A percentile compares a stretch with the other conserved stretches of the same genome.
Evolutionary conservation across 2,888 invertebrate species (phyloP).

Genomic region (Athripsodes cinereus): DNA sequence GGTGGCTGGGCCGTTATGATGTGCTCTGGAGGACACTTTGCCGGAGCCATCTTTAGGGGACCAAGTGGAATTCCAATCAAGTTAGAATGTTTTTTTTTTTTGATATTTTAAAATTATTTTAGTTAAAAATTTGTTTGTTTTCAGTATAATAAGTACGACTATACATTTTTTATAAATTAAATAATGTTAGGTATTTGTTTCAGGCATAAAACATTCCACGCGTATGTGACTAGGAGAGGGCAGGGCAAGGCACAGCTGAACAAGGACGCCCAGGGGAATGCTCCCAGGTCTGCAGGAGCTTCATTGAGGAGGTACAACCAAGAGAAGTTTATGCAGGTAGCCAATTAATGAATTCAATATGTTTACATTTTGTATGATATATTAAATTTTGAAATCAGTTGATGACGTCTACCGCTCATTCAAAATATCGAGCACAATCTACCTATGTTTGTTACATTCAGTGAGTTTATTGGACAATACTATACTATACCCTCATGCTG

Average conservation of each 20-base stretch:
- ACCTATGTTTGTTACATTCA: no score
- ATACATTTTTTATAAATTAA: background rate
- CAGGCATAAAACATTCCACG: constrained; percentile 76
- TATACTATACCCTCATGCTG: no score
- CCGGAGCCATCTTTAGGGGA: constrained; percentile 62
- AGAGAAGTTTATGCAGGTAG: constrained; percentile 64
- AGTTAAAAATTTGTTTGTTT: no score
- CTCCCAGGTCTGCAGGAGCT: constrained; percentile 75
- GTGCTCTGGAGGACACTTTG: constrained; percentile 81
- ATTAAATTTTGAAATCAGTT: no score
- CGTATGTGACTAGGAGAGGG: constrained; percentile 76
- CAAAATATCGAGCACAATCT: no score
- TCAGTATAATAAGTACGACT: background rate
- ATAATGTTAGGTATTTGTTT: no score
- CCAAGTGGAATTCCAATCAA: constrained; percentile 23
- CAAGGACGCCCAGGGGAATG: constrained; percentile 58
- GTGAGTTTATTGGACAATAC: no score
- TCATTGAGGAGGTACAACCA: constrained; percentile 76
- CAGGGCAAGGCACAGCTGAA: constrained; percentile 73
- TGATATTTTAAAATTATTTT: no score
- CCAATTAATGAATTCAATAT: no score
- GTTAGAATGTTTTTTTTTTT: constrained; percentile 7
- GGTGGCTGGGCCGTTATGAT: constrained; percentile 70
- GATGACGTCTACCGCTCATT: no score
- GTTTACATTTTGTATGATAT: no score